These are phyloP conservation scores for Aspidiotus destructor DNA, from an alignment of 2,888 invertebrate species.

Conservation along the genomic window DNA sequence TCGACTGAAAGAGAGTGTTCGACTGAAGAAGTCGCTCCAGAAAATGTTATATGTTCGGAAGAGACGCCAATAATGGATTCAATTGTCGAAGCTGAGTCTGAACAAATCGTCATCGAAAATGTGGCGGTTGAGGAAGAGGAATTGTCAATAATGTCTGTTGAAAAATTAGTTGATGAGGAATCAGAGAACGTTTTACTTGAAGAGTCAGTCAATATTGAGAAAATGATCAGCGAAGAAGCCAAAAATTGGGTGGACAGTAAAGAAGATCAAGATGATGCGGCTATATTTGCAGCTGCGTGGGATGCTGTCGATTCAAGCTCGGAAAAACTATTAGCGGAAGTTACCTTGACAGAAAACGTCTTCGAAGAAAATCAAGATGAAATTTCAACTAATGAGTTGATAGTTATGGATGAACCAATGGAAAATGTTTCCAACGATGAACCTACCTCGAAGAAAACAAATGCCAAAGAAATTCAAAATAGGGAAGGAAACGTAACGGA, in stretches of 20 bases:
- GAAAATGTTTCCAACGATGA: background rate
- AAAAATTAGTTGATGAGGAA: background rate
- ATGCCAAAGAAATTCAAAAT: background rate
- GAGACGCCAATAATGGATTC: background rate
- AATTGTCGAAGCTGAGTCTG: too few relatives aligned
- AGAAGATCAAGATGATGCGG: conserved; percentile 10
- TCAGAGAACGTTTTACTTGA: conserved; percentile 1
- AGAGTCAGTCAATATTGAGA: conserved; percentile 19
- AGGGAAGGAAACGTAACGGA: background rate
- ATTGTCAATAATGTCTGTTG: background rate
- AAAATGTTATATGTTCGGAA: background rate
- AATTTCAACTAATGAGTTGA: background rate
- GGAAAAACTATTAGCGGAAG: conserved; percentile 42
- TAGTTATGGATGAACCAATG: background rate
- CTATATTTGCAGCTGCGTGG: conserved; percentile 40
- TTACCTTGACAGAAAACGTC: conserved; percentile 13
- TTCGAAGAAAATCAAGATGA: background rate
- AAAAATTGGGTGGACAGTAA: conserved; percentile 41
- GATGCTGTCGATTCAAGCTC: conserved; percentile 46
- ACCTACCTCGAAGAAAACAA: too few relatives aligned
- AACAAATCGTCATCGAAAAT: too few relatives aligned
- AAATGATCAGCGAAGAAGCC: conserved; percentile 37
- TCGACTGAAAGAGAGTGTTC: too few relatives aligned
- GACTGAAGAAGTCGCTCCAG: background rate
- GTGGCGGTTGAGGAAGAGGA: background rate